Evolutionary conservation across 2,113 vertebrate species (phyloP).

Genomic region (Mystacornis crossleyi): DNA sequence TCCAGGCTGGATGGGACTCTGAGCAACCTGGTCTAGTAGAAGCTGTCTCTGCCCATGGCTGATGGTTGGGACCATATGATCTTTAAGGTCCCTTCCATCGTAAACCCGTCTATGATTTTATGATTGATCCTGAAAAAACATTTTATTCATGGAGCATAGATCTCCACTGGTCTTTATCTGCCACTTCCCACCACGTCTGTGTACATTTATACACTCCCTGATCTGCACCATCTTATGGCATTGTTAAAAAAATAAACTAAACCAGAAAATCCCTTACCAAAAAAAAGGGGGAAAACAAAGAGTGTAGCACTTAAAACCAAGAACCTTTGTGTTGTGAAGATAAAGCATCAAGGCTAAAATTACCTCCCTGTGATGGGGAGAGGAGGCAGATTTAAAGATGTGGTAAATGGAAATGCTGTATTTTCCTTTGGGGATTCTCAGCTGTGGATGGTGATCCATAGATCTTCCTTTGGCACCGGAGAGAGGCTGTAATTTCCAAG

Average conservation of each 20-base stretch:
- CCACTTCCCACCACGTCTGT: neutral
- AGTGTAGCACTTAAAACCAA: neutral
- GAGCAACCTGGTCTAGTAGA: neutral
- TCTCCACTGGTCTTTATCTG: neutral
- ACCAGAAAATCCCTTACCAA: neutral
- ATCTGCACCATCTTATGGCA: neutral
- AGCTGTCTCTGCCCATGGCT: neutral
- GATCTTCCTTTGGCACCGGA: neutral
- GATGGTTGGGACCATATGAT: neutral
- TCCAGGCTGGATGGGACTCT: neutral
- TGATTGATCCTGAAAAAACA: neutral
- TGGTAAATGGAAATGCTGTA: neutral
- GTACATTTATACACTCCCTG: neutral
- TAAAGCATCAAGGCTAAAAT: neutral
- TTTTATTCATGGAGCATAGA: neutral
- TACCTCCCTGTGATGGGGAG: neutral
- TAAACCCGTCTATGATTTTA: neutral
- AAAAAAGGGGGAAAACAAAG: too few relatives aligned
- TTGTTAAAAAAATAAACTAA: neutral
- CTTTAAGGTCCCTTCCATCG: neutral
- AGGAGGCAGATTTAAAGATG: conserved; percentile 2
- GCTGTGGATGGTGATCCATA: neutral
- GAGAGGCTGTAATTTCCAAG: neutral
- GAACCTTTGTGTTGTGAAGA: neutral
- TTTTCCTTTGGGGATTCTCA: neutral